Base-by-base conservation (phyloP, 2,888 invertebrate species). In the Drosophila yooni region DNA sequence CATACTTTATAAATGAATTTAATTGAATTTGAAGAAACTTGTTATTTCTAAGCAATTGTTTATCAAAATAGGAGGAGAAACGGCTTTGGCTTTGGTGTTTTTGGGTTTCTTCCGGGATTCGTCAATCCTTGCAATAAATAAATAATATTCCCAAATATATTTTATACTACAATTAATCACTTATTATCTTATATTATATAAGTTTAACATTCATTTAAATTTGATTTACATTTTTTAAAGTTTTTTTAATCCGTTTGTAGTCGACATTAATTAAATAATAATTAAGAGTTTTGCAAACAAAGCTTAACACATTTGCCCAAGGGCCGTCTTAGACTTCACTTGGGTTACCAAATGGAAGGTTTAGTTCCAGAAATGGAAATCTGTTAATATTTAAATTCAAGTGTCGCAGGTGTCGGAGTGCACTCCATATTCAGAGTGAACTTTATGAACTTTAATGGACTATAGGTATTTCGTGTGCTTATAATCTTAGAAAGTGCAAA, bases 401-500 rank as follows among this genome's bases (percentile, higher is more conserved):
- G n/a, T 43, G 21, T 7, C 43, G 13, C 6, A 21, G 1, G 21
- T 21, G 21, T 21, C 21, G 21, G 21, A 21, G 3, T 21, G 21
- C 21, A 7, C 13, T 46, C 7, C 0, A 3, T 21, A 7, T 13
- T 21, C 7, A 13, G 7, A 46, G 3, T 13, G 21, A 21, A 21
- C 13, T 21, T 43, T 5, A 21, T 21, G 40, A 43, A 43, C 40
- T 21, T 43, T 21, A 21, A 21, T 13, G 21, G 21, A 43, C 43
- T 21, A 21, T 13, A 43, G 43, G 21, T 21, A 43, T 43, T 43
- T 43, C 21, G 21, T 6, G 21, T 11, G 5, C 2, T 43, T 25
- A 25, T 46, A 46, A 15, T 46, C 7, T 52, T 33, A 18, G 27
- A 11, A 31, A 53, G n/a, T 56, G 34, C 70, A 38, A 27, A 38